Percentiles rank a stretch among this genome's conserved stretches.
These are phyloP conservation scores for Lasioglossum lativentre DNA, from an alignment of 2,888 invertebrate genomes.

Conservation along the genomic window DNA sequence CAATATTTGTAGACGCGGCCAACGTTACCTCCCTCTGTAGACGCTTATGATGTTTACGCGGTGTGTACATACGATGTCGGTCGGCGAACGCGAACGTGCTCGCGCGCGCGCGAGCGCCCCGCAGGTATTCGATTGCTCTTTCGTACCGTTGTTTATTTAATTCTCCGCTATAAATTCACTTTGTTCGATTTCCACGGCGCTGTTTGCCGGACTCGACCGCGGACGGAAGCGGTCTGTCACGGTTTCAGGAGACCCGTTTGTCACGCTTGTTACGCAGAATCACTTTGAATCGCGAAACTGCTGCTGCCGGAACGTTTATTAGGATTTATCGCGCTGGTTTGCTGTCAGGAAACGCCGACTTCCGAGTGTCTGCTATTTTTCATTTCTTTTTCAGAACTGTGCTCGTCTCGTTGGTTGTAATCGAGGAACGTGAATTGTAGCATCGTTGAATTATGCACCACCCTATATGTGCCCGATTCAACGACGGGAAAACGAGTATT, in stretches of 20 bases:
- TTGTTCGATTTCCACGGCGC: background rate
- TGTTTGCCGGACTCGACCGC: slow-evolving; percentile 1
- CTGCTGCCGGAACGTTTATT: background rate
- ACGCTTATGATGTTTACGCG: slow-evolving; percentile 55
- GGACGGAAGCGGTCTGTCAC: background rate
- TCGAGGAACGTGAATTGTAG: background rate
- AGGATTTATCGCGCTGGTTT: background rate
- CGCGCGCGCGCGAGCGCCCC: background rate
- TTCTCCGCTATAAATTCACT: slow-evolving; percentile 23
- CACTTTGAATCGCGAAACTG: background rate
- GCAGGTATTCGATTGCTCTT: slow-evolving; percentile 48
- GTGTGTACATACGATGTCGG: slow-evolving; percentile 40
- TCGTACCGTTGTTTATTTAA: slow-evolving; percentile 43
- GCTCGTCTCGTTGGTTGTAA: background rate
- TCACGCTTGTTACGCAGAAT: background rate
- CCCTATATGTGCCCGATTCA: background rate
- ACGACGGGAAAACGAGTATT: background rate
- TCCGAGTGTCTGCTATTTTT: slow-evolving; percentile 2
- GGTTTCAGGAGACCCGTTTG: slow-evolving; percentile 2
- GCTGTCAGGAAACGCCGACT: background rate
- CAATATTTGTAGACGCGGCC: slow-evolving; percentile 55
- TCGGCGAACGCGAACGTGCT: slow-evolving; percentile 12
- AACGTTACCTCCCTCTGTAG: slow-evolving; percentile 32
- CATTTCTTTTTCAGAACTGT: background rate
- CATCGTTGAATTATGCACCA: background rate